Percentiles rank a stretch among this genome's conserved stretches.
Evolutionary conservation across 2,888 invertebrate genomes (phyloP).

Genomic region (Leptinotarsa juncta): DNA sequence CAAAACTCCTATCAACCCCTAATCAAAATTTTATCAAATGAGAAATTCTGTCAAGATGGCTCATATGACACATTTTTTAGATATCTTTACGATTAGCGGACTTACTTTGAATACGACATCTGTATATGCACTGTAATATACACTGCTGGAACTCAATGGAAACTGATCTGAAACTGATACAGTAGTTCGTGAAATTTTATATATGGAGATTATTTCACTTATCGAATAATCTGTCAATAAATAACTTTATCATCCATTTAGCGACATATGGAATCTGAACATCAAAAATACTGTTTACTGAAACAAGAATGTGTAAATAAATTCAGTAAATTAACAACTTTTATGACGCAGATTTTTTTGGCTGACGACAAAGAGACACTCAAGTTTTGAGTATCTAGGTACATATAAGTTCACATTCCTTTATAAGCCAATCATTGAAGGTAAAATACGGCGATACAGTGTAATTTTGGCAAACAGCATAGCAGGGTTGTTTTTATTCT

Average conservation of each 20-base stretch:
- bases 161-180: conserved; percentile 26
- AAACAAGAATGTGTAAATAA: conserved; percentile 14
- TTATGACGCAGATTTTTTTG: neutral
- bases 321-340: conserved; percentile 1
- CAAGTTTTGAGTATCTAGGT: no score
- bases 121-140: neutral
- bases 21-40: no score
- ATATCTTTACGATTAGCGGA: neutral
- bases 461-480: no score
- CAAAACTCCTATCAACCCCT: no score
- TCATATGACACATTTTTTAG: no score
- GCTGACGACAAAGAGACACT: no score
- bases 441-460: no score
- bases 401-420: no score
- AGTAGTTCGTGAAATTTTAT: conserved; percentile 20
- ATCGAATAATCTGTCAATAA: conserved; percentile 32
- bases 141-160: neutral
- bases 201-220: conserved; percentile 25
- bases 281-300: neutral
- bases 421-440: no score
- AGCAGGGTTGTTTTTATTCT: no score
- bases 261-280: conserved; percentile 28
- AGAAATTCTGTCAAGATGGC: no score
- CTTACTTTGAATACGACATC: neutral
- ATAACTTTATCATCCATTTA: conserved; percentile 30